A percentile compares a stretch with the other conserved stretches of the same genome.
These are phyloP conservation scores for Scotopteryx bipunctaria DNA, from an alignment of 2,888 invertebrate species.

Conservation along the genomic window DNA sequence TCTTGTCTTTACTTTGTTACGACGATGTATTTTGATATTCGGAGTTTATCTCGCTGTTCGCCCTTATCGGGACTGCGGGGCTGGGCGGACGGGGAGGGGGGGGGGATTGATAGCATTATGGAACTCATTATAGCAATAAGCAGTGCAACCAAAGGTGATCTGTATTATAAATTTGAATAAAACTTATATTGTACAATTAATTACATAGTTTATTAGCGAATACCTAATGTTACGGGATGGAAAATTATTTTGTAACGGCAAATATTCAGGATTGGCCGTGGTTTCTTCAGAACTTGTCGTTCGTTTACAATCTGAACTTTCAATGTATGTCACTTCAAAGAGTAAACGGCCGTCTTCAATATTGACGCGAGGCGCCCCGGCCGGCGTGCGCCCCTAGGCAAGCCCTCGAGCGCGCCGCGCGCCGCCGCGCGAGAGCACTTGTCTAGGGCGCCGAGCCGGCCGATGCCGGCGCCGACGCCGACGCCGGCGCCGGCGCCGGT, in stretches of 20 bases:
- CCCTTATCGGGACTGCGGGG: not conserved
- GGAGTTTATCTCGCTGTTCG: constrained; percentile 58
- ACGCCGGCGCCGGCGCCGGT: constrained; percentile 21
- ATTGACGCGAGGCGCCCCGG: not conserved
- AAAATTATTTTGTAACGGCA: constrained; percentile 20
- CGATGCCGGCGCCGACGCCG: constrained; percentile 9
- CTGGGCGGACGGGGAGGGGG: not conserved
- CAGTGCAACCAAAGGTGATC: constrained; percentile 64
- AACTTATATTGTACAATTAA: constrained; percentile 42
- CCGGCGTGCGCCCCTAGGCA: not conserved
- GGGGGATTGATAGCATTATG: constrained; percentile 29
- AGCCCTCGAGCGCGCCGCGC: not conserved
- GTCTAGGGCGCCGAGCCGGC: not conserved
- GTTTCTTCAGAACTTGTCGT: not conserved
- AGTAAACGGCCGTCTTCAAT: constrained; percentile 4
- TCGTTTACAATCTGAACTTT: not conserved
- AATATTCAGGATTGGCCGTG: constrained; percentile 21
- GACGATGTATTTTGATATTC: constrained; percentile 68
- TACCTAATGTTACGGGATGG: constrained; percentile 32
- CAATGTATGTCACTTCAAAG: not conserved
- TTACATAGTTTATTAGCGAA: constrained; percentile 47
- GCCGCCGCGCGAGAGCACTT: not conserved
- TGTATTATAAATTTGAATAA: constrained; percentile 42
- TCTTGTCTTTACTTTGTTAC: constrained; percentile 63
- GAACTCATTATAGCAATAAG: constrained; percentile 62